Conservation (phyloP, 2,888 invertebrate genomes). For the Xanthia togata region DNA sequence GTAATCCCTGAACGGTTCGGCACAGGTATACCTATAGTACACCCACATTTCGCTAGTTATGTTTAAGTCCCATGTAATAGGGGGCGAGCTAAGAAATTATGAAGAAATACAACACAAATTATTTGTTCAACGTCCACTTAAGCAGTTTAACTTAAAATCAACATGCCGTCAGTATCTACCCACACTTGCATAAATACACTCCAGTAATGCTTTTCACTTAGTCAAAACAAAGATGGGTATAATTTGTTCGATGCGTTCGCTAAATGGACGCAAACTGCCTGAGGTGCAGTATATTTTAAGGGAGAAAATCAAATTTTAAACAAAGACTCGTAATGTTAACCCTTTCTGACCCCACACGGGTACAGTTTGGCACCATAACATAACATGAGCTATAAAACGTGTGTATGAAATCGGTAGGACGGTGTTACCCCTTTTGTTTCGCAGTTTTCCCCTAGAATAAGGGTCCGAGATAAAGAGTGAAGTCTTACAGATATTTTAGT, state of each 20-base stretch:
- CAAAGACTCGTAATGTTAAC: slow-evolving; percentile 83
- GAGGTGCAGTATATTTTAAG: slow-evolving; percentile 71
- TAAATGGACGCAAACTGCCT: slow-evolving; percentile 76
- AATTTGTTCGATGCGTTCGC: slow-evolving; percentile 72
- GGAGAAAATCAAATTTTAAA: slow-evolving; percentile 84
- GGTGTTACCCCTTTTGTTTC: slow-evolving; percentile 46
- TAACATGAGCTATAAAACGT: slow-evolving; percentile 71
- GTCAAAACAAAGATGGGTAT: slow-evolving; percentile 78
- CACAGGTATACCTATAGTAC: not conserved
- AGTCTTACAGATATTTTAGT: not conserved
- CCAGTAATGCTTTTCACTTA: slow-evolving; percentile 65
- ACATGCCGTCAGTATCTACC: slow-evolving; percentile 61
- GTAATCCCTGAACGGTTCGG: not conserved
- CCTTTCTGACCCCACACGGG: slow-evolving; percentile 79
- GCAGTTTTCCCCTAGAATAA: slow-evolving; percentile 15
- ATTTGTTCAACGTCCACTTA: slow-evolving; percentile 58
- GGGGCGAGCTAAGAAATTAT: slow-evolving; percentile 19
- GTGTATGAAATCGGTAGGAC: slow-evolving; percentile 64
- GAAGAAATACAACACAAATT: slow-evolving; percentile 42
- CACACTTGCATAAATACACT: slow-evolving; percentile 56
- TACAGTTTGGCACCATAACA: slow-evolving; percentile 76
- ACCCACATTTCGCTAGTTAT: not conserved
- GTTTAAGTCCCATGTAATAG: not conserved
- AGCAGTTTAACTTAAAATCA: slow-evolving; percentile 57
- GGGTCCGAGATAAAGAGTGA: not conserved